Conservation (phyloP, 1,140 invertebrate genomes). For the Pararge aegeria region DNA sequence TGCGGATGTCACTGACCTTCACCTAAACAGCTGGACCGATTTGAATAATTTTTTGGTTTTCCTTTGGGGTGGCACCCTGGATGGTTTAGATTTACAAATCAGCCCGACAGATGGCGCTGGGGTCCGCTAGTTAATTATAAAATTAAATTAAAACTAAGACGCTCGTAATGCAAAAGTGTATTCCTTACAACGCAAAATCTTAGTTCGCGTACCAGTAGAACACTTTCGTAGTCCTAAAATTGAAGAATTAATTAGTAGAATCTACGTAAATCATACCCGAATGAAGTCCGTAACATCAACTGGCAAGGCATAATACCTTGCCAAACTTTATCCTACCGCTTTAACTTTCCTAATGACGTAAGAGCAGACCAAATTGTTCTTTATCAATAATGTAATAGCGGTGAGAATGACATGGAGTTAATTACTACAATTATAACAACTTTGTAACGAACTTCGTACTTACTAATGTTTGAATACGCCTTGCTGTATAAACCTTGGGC, state of each 20-base stretch:
- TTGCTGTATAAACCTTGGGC: neutral
- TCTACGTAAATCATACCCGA: neutral
- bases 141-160: too few species aligned
- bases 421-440: neutral
- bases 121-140: too few species aligned
- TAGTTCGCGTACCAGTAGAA: too few species aligned
- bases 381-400: neutral
- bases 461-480: neutral
- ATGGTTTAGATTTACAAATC: too few species aligned
- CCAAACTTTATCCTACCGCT: neutral
- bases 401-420: neutral
- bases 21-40: too few species aligned
- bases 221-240: too few species aligned
- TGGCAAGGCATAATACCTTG: neutral
- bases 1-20: too few species aligned
- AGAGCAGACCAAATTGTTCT: neutral
- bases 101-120: too few species aligned
- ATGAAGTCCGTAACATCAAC: neutral
- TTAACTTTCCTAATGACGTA: neutral
- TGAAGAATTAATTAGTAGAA: neutral
- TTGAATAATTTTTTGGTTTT: too few species aligned
- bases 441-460: neutral
- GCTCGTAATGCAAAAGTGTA: too few species aligned
- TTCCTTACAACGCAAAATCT: too few species aligned
- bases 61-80: too few species aligned